These are phyloP conservation scores for Pangasius djambal DNA, from an alignment of 2,797 vertebrate species.

Conservation along the genomic window DNA sequence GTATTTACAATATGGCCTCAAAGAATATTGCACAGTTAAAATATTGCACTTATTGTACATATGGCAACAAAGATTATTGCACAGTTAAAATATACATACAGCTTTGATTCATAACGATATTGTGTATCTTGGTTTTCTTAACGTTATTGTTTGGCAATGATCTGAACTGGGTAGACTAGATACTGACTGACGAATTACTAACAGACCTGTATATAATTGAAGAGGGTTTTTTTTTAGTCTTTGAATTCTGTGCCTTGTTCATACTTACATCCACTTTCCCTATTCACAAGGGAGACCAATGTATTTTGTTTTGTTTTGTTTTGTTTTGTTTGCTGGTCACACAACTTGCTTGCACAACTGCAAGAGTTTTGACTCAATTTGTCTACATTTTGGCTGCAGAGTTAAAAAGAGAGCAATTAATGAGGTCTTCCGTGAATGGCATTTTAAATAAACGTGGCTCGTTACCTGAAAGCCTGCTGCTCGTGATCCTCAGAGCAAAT, in stretches of 20 bases:
- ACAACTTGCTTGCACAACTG: background rate
- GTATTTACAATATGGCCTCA: too few species aligned
- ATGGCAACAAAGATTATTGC: too few species aligned
- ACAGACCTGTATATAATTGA: slow-evolving; percentile 1
- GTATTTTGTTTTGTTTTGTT: too few species aligned
- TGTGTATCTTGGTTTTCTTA: background rate
- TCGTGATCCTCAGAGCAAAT: slow-evolving; percentile 16
- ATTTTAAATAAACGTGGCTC: background rate
- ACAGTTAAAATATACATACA: background rate
- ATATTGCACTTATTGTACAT: too few species aligned
- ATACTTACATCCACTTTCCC: background rate
- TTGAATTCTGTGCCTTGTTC: background rate
- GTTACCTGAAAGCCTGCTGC: slow-evolving; percentile 27
- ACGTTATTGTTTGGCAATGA: slow-evolving; percentile 8
- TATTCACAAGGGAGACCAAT: background rate
- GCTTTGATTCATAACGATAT: slow-evolving; percentile 29
- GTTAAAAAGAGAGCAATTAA: slow-evolving; percentile 7
- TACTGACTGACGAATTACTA: background rate
- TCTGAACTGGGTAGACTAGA: background rate
- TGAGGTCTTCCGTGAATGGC: background rate
- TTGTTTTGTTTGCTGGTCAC: background rate
- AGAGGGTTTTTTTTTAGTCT: slow-evolving; percentile 19
- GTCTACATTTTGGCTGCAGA: background rate
- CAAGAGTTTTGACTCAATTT: background rate
- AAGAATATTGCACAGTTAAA: too few species aligned